These are phyloP conservation scores for Sebastes diaconus DNA, from an alignment of 2,797 vertebrate species.

Conservation along the genomic window DNA sequence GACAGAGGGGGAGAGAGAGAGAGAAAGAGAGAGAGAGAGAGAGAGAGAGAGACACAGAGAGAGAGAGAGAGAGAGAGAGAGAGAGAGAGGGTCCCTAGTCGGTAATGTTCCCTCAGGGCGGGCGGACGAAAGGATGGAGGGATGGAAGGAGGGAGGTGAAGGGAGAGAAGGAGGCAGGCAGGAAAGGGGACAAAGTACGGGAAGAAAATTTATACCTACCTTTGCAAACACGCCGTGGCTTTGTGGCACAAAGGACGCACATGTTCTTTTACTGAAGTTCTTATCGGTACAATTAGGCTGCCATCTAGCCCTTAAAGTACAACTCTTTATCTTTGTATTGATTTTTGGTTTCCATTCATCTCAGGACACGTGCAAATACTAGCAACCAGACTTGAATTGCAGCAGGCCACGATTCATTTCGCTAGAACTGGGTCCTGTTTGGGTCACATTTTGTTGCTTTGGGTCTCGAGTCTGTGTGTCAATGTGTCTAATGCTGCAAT, in stretches of 20 bases:
- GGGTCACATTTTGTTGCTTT: not conserved
- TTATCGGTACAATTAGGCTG: not conserved
- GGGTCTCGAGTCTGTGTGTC: not conserved
- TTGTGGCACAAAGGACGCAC: conserved; percentile 17
- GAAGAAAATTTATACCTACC: conserved; percentile 25
- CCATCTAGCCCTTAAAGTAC: not conserved
- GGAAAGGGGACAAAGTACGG: conserved; percentile 42
- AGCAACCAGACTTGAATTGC: not conserved
- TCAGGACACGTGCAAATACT: not conserved
- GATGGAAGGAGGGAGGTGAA: conserved; percentile 47
- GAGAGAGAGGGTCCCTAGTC: conserved; percentile 65
- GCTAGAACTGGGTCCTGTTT: not conserved
- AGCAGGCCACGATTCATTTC: not conserved
- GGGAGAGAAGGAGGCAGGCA: conserved; percentile 39
- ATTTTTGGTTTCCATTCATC: not conserved
- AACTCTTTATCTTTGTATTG: not conserved
- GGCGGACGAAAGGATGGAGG: conserved; percentile 44
- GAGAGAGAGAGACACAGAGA: conserved; percentile 4
- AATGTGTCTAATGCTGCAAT: too few species aligned
- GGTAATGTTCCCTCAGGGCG: conserved; percentile 74
- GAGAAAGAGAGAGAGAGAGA: not conserved
- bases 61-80: conserved; percentile 25
- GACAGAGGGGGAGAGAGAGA: conserved; percentile 53
- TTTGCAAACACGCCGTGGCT: conserved; percentile 18
- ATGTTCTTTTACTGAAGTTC: not conserved